Evolutionary conservation across 2,888 invertebrate species (phyloP).

Genomic region (Cheilosia scutellata): DNA sequence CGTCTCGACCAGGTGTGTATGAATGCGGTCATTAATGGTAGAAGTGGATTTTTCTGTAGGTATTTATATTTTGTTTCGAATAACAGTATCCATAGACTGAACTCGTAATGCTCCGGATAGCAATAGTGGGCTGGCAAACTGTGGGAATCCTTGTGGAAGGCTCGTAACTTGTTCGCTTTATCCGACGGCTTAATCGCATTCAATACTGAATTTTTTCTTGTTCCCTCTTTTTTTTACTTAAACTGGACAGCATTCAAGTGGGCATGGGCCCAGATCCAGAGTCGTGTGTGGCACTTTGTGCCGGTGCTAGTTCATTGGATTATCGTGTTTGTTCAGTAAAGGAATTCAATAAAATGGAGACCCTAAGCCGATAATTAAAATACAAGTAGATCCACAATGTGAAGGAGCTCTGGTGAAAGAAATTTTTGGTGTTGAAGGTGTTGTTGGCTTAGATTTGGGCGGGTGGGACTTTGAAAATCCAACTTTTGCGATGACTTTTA

Average conservation of each 20-base stretch:
- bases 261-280: neutral
- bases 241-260: slow-evolving; percentile 1
- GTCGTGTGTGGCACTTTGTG: slow-evolving; percentile 35
- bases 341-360: slow-evolving; percentile 70
- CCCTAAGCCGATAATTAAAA: slow-evolving; percentile 75
- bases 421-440: slow-evolving; percentile 49
- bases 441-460: slow-evolving; percentile 14
- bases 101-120: neutral
- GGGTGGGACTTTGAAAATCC: neutral
- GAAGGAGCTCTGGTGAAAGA: slow-evolving; percentile 25
- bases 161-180: slow-evolving; percentile 73
- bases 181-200: slow-evolving; percentile 74
- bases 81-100: neutral
- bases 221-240: neutral
- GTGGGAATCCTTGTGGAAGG: slow-evolving; percentile 48
- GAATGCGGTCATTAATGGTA: slow-evolving; percentile 63
- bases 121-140: slow-evolving; percentile 5
- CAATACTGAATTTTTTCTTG: slow-evolving; percentile 53
- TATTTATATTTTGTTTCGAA: neutral
- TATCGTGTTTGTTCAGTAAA: slow-evolving; percentile 57
- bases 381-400: slow-evolving; percentile 48
- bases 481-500: too few relatives aligned
- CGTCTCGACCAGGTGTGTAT: slow-evolving; percentile 58
- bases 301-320: slow-evolving; percentile 62
- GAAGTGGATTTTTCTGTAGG: slow-evolving; percentile 41